Percentiles rank a stretch among this genome's conserved stretches.
Evolutionary conservation across 1,140 invertebrate genomes (phyloP).

Genomic region (Nymphalis io): DNA sequence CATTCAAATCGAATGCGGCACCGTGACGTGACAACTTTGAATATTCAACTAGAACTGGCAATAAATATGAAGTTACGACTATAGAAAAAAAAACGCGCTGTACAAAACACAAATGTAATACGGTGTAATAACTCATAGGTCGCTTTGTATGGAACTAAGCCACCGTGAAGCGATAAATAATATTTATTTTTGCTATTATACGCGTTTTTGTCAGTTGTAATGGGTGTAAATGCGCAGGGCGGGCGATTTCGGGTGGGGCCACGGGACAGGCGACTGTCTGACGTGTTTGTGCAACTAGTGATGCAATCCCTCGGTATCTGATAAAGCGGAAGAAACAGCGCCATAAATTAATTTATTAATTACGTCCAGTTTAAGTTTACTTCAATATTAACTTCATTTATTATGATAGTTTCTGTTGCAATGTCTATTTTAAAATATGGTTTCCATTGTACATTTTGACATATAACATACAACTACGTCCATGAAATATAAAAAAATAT

Average conservation of each 20-base stretch:
- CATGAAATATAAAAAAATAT: too few relatives aligned
- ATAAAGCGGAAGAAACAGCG: neutral
- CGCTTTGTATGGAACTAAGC: constrained; percentile 78
- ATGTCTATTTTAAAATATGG: neutral
- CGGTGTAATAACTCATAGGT: constrained; percentile 76
- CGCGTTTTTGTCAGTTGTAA: constrained; percentile 78
- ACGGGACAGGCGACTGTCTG: constrained; percentile 29
- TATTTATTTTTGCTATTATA: constrained; percentile 81
- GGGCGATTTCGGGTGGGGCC: constrained; percentile 45
- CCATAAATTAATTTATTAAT: constrained; percentile 9
- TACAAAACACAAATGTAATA: constrained; percentile 76
- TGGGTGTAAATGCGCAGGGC: constrained; percentile 71
- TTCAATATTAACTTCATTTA: constrained; percentile 4
- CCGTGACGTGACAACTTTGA: constrained; percentile 69
- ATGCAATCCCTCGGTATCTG: neutral
- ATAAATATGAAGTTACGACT: constrained; percentile 78
- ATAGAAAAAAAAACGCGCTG: constrained; percentile 68
- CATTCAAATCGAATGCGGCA: constrained; percentile 53
- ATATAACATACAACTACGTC: neutral
- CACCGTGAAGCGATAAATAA: constrained; percentile 80
- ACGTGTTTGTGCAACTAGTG: neutral
- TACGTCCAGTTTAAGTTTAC: constrained; percentile 7
- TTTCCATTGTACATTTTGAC: neutral
- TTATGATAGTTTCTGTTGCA: neutral
- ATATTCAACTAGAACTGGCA: constrained; percentile 74